Percentiles rank a stretch among this genome's conserved stretches.
Evolutionary conservation across 92 coral and sea anemone species (phyloP).

Genomic region (Zoanthus solanderi): DNA sequence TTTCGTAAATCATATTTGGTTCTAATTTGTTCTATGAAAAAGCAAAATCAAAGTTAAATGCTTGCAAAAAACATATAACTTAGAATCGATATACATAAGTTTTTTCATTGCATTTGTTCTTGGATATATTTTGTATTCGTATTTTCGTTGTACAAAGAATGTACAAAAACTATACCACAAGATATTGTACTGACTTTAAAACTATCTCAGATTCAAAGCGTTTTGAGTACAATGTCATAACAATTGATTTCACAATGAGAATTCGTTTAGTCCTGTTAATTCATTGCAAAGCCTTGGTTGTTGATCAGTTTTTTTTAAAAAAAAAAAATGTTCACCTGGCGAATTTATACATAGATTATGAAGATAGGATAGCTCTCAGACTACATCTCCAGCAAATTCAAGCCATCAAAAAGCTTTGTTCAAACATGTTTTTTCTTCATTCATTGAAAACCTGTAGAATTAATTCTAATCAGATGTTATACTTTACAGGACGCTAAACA

Average conservation of each 20-base stretch:
- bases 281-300: not conserved
- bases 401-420: constrained; percentile 6
- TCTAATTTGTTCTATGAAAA: too few species aligned
- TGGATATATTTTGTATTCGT: too few species aligned
- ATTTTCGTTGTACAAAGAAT: too few species aligned
- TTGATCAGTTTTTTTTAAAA: not conserved
- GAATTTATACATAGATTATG: not conserved
- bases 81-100: too few species aligned
- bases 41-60: too few species aligned
- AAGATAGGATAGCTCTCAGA: not conserved
- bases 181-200: too few species aligned
- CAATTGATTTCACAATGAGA: not conserved
- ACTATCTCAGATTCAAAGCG: too few species aligned
- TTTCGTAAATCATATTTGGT: too few species aligned
- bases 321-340: not conserved
- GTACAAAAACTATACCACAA: too few species aligned
- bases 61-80: too few species aligned
- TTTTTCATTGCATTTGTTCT: too few species aligned
- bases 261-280: not conserved
- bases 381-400: not conserved
- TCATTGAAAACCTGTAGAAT: not conserved
- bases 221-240: not conserved
- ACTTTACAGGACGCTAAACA: not conserved
- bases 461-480: constrained; percentile 5
- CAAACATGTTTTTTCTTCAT: not conserved